A percentile compares a stretch with the other conserved stretches of the same genome.
Conservation (phyloP, 2,797 vertebrate species). For the Thalassophryne amazonica region DNA sequence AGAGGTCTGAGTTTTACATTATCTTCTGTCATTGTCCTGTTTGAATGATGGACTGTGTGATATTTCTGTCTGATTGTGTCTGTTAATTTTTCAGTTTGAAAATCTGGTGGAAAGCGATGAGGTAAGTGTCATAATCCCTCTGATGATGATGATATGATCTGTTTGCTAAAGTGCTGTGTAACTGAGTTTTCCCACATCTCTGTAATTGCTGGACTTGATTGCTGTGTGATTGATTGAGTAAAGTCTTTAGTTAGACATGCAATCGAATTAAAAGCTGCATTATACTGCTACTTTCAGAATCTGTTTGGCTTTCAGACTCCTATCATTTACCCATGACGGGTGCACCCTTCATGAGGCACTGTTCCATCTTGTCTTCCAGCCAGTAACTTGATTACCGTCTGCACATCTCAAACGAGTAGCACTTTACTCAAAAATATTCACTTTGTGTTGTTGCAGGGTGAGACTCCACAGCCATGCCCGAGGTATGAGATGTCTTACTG, state of each 20-base stretch:
- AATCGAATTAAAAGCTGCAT: slow-evolving; percentile 20
- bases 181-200: background rate
- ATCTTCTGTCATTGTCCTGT: background rate
- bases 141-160: background rate
- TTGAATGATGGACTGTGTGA: background rate
- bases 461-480: slow-evolving; percentile 88
- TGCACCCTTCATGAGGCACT: background rate
- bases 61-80: slow-evolving; percentile 3
- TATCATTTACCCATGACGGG: background rate
- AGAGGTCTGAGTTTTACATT: slow-evolving; percentile 78
- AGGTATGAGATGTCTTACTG: slow-evolving; percentile 78
- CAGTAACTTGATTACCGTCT: slow-evolving; percentile 17
- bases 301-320: background rate
- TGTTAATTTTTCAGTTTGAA: slow-evolving; percentile 88
- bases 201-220: background rate
- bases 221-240: background rate
- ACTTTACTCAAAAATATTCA: background rate
- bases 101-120: slow-evolving; percentile 98
- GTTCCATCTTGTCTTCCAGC: background rate
- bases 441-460: slow-evolving; percentile 79
- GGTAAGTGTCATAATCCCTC: slow-evolving; percentile 73
- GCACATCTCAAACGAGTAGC: slow-evolving; percentile 4
- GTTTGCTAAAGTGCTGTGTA: background rate
- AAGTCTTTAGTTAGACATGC: background rate
- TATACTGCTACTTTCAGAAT: background rate